phyloP scores from a whole-genome alignment of 2,113 vertebrate species.

The Paracyprichromis sp. region DNA sequence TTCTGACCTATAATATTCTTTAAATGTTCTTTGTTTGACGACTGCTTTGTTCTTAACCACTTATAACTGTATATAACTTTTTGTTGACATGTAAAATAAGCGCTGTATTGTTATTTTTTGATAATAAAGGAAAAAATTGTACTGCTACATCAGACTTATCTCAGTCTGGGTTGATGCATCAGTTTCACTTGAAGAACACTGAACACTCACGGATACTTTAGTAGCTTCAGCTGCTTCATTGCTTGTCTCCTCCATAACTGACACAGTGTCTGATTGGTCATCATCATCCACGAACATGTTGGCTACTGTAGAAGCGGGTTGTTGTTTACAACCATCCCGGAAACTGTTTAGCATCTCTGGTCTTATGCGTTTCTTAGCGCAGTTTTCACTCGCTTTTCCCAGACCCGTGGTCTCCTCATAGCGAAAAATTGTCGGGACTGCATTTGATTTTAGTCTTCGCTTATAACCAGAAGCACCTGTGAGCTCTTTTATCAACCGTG shows the following conservation, averaged over 20 bases:
- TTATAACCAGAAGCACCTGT: neutral
- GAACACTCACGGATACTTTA: neutral
- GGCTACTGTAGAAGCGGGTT: neutral
- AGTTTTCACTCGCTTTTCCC: neutral
- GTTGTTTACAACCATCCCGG: neutral
- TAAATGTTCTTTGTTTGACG: neutral
- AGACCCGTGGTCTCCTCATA: accelerated
- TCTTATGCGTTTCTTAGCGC: neutral
- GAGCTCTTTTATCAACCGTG: neutral
- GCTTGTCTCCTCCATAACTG: neutral
- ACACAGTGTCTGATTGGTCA: accelerated
- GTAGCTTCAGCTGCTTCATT: neutral
- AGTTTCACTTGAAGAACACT: neutral
- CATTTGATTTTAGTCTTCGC: neutral
- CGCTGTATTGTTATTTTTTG: accelerated
- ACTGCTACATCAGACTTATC: accelerated
- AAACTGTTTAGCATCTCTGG: neutral
- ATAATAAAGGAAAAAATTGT: neutral
- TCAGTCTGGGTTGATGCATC: neutral
- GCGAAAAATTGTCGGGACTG: accelerated
- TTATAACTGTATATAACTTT: accelerated
- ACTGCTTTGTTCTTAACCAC: neutral
- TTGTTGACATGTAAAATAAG: neutral
- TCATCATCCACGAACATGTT: neutral
- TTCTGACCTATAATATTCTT: neutral